These are phyloP conservation scores for Acridotheres tristis DNA, from an alignment of 2,797 vertebrate species.

Conservation along the genomic window DNA sequence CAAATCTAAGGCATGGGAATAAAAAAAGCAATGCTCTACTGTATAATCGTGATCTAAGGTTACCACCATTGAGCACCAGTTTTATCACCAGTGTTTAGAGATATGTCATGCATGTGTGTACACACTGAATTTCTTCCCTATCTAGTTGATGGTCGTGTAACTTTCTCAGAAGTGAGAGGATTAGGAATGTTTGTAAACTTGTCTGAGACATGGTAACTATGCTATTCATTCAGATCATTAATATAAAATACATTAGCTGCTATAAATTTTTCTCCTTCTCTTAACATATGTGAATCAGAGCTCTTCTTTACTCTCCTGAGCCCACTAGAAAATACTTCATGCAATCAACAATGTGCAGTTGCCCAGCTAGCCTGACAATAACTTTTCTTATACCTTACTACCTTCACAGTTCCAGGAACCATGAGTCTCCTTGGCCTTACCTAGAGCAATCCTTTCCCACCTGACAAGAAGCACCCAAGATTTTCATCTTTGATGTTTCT, in stretches of 20 bases:
- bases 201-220: neutral
- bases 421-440: neutral
- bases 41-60: neutral
- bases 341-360: neutral
- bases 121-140: neutral
- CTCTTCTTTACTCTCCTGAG: neutral
- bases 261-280: neutral
- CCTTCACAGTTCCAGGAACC: neutral
- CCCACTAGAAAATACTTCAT: neutral
- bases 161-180: neutral
- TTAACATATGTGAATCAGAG: neutral
- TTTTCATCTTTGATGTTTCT: neutral
- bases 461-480: neutral
- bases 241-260: neutral
- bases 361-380: neutral
- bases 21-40: neutral
- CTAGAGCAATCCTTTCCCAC: neutral
- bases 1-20: neutral
- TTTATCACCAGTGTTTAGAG: conserved; percentile 23
- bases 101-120: neutral
- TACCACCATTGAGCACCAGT: neutral
- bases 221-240: neutral
- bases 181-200: neutral
- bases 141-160: neutral
- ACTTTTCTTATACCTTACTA: neutral